Conservation (phyloP, 2,113 vertebrate species). For the Rynchops niger region DNA sequence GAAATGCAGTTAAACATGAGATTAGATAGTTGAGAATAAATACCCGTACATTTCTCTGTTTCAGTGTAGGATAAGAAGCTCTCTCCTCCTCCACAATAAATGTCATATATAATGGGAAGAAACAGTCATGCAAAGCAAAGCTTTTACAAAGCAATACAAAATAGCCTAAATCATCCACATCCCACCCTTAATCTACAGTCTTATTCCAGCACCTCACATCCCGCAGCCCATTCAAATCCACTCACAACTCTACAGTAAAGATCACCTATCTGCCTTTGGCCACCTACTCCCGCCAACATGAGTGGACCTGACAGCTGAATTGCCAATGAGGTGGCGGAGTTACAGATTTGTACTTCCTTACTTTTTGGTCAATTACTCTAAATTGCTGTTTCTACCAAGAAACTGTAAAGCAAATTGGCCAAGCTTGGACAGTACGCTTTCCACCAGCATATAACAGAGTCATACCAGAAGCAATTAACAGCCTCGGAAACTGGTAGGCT, state of each 20-base stretch:
- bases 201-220: not conserved
- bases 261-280: not conserved
- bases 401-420: not conserved
- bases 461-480: not conserved
- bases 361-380: not conserved
- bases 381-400: not conserved
- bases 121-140: constrained; percentile 11
- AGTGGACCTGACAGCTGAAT: not conserved
- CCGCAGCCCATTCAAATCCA: not conserved
- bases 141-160: constrained; percentile 19
- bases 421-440: not conserved
- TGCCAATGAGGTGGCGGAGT: not conserved
- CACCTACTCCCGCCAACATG: not conserved
- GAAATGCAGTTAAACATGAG: not conserved
- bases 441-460: not conserved
- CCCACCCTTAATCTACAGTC: not conserved
- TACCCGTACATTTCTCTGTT: not conserved
- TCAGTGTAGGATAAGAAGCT: constrained; percentile 5
- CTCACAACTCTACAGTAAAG: not conserved
- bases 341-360: not conserved
- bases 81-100: constrained; percentile 15
- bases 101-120: constrained; percentile 3
- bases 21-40: constrained; percentile 19
- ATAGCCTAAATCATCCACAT: not conserved
- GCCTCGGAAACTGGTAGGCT: not conserved